Base-by-base conservation (phyloP, 35 echinoderm and acorn worm species). In the Heliocidaris tuberculata region DNA sequence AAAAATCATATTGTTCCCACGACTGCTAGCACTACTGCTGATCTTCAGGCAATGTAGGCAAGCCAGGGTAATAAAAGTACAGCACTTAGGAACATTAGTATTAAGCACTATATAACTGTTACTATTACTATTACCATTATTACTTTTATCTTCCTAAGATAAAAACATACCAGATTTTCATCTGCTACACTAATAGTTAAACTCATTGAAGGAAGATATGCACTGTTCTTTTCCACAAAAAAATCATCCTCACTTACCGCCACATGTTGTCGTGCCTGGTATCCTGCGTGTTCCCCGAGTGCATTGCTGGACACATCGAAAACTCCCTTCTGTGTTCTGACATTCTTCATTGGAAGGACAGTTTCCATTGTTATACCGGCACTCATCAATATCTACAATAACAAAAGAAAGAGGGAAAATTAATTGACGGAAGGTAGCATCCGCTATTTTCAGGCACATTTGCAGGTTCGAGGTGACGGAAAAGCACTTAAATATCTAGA, bases 371-470 rank as follows among this genome's bases (percentile, higher is more conserved):
- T 30, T 78, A 30, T 65, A 92, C 59, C 31, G 49, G 31, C 94
- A 89, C 21, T 95, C 49, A 56, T 95, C 49, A 91, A 54, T 86
- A 12, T 95, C 71, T 59, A 16, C 30, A 42, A 24, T 24, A 78
- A 29, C 52, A 56, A 42, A 42, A 78, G 65, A 78, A 78, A 21
- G 27, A n/a, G 65, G 48, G 3, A 52, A 10, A 21, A 47, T 0
- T 94, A 31, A 32, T 11, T 78, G 8, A n/a, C 7, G 65, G 27
- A 19, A 78, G 65, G 13, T 56, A 85, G 29, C 13, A 2, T 35
- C 32, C 27, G 5, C 21, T 0, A 31, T 31, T 93, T 24, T 49
- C 30, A 88, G 6, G 16, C 59, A 93, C 32, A 35, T 54, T 92
- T 52, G 50, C 50, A 52, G 50, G 7, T 52, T 52, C 50, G 12